These are phyloP conservation scores for Spongia lamella DNA, from an alignment of 37 sponge, comb jelly and placozoan genomes.

Conservation along the genomic window DNA sequence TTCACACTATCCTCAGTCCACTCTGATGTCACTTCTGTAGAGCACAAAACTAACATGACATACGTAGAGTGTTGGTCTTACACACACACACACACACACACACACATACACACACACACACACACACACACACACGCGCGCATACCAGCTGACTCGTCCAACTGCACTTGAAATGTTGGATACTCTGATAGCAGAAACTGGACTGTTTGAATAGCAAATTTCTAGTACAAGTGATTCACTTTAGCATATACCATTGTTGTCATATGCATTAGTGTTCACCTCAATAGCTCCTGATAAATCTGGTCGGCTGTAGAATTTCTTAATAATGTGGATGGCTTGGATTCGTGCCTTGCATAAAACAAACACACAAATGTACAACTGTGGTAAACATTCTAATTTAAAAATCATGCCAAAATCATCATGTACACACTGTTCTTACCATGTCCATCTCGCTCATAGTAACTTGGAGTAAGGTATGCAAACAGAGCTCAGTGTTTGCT, in stretches of 20 bases:
- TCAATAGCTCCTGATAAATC: conserved; percentile 71
- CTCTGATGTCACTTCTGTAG: conserved; percentile 62
- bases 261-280: conserved; percentile 11
- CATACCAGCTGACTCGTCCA: conserved; percentile 19
- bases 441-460: conserved; percentile 74
- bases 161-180: conserved; percentile 44
- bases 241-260: background rate
- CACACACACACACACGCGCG: conserved; percentile 21
- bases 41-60: conserved; percentile 10
- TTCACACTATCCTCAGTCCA: conserved; percentile 89
- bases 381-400: background rate
- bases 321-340: conserved; percentile 79
- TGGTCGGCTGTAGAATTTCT: conserved; percentile 65
- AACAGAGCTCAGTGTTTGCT: conserved; percentile 56
- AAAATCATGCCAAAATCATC: no score
- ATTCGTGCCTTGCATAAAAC: conserved; percentile 48
- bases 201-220: conserved; percentile 60
- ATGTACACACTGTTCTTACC: conserved; percentile 21
- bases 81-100: background rate
- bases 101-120: conserved; percentile 1
- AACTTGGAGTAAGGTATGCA: conserved; percentile 77
- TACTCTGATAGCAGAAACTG: conserved; percentile 73
- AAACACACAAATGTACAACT: conserved; percentile 18
- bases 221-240: conserved; percentile 36
- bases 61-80: background rate